Evolutionary conservation across 2,113 vertebrate species (phyloP), one percentile per base, ranked within the genome.

Genomic region (Phylloscopus trochilus): DNA sequence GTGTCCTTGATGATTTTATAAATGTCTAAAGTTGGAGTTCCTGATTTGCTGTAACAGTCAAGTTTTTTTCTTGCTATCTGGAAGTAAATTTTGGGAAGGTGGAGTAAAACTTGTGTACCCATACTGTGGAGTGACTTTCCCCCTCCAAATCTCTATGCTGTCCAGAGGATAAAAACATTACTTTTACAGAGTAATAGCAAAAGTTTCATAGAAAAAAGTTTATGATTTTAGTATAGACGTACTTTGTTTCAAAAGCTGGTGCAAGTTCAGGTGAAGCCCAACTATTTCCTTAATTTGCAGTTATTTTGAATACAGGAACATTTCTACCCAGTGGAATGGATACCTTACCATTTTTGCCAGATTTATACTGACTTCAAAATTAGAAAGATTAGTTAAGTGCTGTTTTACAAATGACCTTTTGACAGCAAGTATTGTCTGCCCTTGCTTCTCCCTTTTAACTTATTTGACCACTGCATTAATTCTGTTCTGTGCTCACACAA

Each of bases 21-120:
- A 27, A 10, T n/a, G 12, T 67, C 7, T n/a, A 46, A 53, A 62
- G n/a, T 31, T 15, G 17, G n/a, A 14, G 10, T 59, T 24, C 5
- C 28, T 82, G 47, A 62, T 63, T 60, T 39, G 14, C 39, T 72
- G 2, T 31, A 64, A 8, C 2, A 44, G 35, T 46, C 26, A 69
- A 60, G 5, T 43, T 6, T 35, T 26, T 23, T 52, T 35, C 13
- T 10, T 44, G 14, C 1, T 35, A 13, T 66, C 15, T 81, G 19
- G 2, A 11, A 44, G 2, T 26, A 86, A 39, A 4, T 39, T 4
- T 10, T 51, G 41, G 30, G 43, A 95, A 89, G 15, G 5, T 20
- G 31, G 17, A 69, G 7, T 13, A 63, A 79, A 53, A 58, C 24
- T 13, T 62, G 7, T 0, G 0, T 51, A 64, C 2, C 4, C 9